Evolutionary conservation across 1,140 invertebrate species (phyloP).

Genomic region (Paraescarpia echinospica): DNA sequence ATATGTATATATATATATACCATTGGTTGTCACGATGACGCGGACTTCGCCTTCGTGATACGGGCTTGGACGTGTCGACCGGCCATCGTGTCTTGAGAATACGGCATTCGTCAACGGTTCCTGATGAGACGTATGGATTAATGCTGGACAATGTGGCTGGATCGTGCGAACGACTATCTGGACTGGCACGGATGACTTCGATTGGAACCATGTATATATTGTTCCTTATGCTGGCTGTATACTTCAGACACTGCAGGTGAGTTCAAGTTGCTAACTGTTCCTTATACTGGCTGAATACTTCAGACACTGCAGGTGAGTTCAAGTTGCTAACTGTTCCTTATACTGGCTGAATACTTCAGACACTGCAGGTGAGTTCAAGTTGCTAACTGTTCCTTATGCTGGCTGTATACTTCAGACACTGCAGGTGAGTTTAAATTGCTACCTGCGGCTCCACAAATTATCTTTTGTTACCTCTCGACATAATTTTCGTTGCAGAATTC

Average conservation of each 20-base stretch:
- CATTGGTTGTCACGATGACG: neutral
- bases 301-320: neutral
- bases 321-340: neutral
- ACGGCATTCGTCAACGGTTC: neutral
- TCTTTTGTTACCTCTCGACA: neutral
- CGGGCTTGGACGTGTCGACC: neutral
- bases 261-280: neutral
- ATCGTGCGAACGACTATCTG: neutral
- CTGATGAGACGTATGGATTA: neutral
- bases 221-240: neutral
- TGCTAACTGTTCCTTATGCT: neutral
- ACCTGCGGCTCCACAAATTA: neutral
- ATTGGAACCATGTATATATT: constrained; percentile 2
- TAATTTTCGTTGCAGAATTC: neutral
- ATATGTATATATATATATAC: too few species aligned
- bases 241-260: neutral
- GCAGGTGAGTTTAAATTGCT: neutral
- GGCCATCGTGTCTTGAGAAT: neutral
- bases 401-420: neutral
- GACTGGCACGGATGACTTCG: neutral
- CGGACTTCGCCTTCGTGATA: neutral
- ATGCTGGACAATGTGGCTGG: neutral
- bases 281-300: neutral
- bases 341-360: neutral
- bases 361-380: neutral